Evolutionary conservation across 2,113 vertebrate genomes (phyloP), one percentile per base, ranked within the genome.

Genomic region (Aix galericulata): DNA sequence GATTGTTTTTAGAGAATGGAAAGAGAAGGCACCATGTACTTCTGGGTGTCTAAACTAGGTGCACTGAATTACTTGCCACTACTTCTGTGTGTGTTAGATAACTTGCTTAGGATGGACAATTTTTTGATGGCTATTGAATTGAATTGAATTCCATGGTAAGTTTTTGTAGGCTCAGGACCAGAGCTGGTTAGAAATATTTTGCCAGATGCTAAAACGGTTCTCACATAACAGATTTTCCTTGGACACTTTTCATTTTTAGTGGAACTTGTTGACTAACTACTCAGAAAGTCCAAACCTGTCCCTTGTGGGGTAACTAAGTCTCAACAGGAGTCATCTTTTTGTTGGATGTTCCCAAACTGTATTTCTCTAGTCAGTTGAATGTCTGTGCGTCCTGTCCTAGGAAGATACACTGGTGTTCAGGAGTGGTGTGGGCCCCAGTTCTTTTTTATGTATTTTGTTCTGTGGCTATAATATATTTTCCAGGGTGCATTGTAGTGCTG

Each of bases 181-280:
- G 42, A 86, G 25, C 11, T 82, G 27, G 11, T 32, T 46, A 18
- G 66, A 78, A 78, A 64, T 31, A 8, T 17, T 92, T 82, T 36
- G 25, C 36, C 59, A 53, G 53, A 14, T 40, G 34, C 27, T 66
- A 67, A 71, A 86, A 38, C 52, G 71, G 34, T 40, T 67, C 21
- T 38, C 66, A 44, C 22, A 86, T 71, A 66, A 40, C 50, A 60
- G 22, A 74, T 44, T 74, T 78, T 82, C 81, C 66, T 44, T 60
- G 27, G 9, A 5, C 0, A 1, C 62, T 18, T 56, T 68, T 81
- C 4, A 9, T 14, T 2, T 0, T 38, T 60, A 32, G 23, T 40
- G 44, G 64, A 55, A 14, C 29, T 64, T 76, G 18, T 27, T 81
- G 46, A 63, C 18, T 58, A 2, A 16, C 68, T 88, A 9, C 12